Evolutionary conservation across 2,113 vertebrate species (phyloP).

Genomic region (Brachirus orientalis): DNA sequence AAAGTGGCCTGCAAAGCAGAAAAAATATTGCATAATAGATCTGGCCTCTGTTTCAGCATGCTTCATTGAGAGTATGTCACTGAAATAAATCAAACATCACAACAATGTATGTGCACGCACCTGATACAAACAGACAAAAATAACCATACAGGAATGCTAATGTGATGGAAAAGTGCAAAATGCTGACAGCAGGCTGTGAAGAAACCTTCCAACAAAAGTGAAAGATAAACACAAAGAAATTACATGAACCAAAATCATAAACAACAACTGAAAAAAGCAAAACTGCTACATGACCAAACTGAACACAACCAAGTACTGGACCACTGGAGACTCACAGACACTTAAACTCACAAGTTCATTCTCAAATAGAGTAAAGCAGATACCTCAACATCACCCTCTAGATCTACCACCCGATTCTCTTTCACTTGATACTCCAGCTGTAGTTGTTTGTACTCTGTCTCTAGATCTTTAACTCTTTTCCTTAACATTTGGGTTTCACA

Average conservation of each 20-base stretch:
- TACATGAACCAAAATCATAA: not conserved
- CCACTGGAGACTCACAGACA: conserved; percentile 68
- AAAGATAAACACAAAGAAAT: conserved; percentile 40
- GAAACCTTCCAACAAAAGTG: conserved; percentile 18
- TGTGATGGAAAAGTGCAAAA: conserved; percentile 52
- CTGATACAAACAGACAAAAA: conserved; percentile 42
- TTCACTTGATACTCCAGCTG: conserved; percentile 84
- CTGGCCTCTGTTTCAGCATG: conserved; percentile 58
- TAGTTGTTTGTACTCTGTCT: conserved; percentile 86
- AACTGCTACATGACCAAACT: conserved; percentile 59
- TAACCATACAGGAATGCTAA: conserved; percentile 24
- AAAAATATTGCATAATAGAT: conserved; percentile 11
- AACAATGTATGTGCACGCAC: conserved; percentile 29
- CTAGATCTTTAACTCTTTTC: conserved; percentile 86
- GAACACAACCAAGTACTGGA: conserved; percentile 44
- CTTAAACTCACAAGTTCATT: conserved; percentile 68
- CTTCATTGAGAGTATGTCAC: conserved; percentile 56
- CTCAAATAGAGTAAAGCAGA: conserved; percentile 60
- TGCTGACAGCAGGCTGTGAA: conserved; percentile 50
- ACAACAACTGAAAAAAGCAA: conserved; percentile 30
- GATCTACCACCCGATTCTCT: conserved; percentile 81
- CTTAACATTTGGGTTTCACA: conserved; percentile 85
- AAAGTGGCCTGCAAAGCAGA: too few species aligned
- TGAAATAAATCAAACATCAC: conserved; percentile 56
- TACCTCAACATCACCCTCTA: conserved; percentile 87